Conservation (phyloP, 2,113 vertebrate species). For the Ceyx margarethae region DNA sequence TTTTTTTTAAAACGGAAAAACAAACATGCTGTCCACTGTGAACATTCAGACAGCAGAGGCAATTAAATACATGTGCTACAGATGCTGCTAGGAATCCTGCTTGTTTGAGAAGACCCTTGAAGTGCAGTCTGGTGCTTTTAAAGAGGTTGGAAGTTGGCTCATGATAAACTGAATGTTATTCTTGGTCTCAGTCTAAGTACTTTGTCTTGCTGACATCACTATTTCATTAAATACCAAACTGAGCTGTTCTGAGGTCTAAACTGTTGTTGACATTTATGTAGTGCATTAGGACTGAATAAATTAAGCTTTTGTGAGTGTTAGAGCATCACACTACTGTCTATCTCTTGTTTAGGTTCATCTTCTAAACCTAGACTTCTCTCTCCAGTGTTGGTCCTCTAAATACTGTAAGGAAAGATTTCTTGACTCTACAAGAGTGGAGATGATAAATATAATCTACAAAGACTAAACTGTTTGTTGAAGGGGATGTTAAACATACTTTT, state of each 20-base stretch:
- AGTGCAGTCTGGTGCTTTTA: neutral
- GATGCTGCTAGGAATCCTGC: neutral
- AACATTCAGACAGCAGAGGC: neutral
- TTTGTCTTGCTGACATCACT: neutral
- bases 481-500: neutral
- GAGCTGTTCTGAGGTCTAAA: neutral
- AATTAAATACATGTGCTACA: neutral
- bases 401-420: neutral
- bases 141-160: neutral
- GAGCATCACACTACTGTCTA: neutral
- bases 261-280: neutral
- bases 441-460: neutral
- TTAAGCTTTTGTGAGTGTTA: neutral
- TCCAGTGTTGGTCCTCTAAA: neutral
- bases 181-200: neutral
- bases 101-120: neutral
- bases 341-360: neutral
- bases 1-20: neutral
- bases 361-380: neutral
- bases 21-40: accelerated
- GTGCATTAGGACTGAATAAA: neutral
- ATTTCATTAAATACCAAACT: neutral
- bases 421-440: neutral
- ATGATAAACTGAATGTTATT: neutral
- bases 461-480: neutral